These are phyloP conservation scores for Heliocidaris erythrogramma DNA, from an alignment of 35 echinoderm and acorn worm species.

Conservation along the genomic window DNA sequence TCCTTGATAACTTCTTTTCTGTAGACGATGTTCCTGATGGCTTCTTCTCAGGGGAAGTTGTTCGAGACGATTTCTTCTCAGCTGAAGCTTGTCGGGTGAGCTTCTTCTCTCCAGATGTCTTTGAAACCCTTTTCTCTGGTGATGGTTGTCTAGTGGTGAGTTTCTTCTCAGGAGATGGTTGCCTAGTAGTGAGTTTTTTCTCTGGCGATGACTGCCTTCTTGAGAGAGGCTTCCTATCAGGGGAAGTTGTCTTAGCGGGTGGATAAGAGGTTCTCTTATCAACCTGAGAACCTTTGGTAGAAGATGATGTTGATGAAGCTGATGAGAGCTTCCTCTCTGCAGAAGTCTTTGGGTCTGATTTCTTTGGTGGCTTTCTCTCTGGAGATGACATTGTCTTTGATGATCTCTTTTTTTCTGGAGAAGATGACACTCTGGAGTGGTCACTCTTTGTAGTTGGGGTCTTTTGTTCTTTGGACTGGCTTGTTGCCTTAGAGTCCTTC, in stretches of 20 bases:
- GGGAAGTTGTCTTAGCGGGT: conserved; percentile 17
- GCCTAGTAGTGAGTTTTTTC: conserved; percentile 7
- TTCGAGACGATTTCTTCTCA: conserved; percentile 15
- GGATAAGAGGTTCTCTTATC: conserved; percentile 45
- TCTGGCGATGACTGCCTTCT: conserved; percentile 40
- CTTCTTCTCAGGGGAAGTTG: conserved; percentile 43
- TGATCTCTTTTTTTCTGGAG: conserved; percentile 32
- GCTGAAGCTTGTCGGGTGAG: neutral
- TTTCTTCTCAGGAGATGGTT: conserved; percentile 23
- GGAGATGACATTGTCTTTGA: conserved; percentile 41
- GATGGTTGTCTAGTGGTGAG: neutral
- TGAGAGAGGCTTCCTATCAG: conserved; percentile 32
- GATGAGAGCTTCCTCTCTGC: conserved; percentile 34
- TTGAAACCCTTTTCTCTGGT: conserved; percentile 34
- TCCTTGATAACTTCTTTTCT: neutral
- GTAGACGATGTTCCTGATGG: conserved; percentile 3
- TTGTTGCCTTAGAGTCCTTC: neutral
- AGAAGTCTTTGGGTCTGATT: neutral
- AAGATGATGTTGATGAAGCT: conserved; percentile 22
- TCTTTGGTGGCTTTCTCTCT: conserved; percentile 30
- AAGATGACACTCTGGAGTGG: neutral
- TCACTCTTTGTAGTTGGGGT: neutral
- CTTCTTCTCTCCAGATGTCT: conserved; percentile 7
- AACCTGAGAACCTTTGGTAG: conserved; percentile 17
- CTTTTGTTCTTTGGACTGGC: neutral